phyloP scores from a whole-genome alignment of 2,797 vertebrate species.

The Rhynchonycteris naso region DNA sequence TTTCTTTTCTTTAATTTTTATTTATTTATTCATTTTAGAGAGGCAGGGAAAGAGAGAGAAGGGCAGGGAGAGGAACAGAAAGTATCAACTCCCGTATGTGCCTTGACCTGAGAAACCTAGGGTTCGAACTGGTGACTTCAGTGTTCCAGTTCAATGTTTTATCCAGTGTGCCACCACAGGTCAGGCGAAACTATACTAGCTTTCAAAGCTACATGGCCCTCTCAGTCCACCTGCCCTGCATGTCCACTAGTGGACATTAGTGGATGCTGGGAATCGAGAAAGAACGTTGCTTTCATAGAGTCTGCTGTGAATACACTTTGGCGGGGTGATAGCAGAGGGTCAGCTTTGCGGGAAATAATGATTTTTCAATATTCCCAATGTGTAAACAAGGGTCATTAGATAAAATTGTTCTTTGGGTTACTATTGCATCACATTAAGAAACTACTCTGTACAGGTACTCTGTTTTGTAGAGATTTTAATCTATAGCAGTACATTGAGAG shows the following conservation, averaged over 20 bases:
- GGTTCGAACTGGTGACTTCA: no score
- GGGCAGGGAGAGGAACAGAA: no score
- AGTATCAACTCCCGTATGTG: no score
- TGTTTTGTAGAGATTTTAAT: not conserved
- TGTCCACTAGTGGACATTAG: not conserved
- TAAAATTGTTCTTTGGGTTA: not conserved
- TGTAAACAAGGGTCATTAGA: slow-evolving; percentile 35
- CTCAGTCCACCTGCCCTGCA: not conserved
- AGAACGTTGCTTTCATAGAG: not conserved
- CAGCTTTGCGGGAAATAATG: slow-evolving; percentile 4
- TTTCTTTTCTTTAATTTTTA: not conserved
- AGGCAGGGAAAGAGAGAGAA: no score
- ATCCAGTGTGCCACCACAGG: no score
- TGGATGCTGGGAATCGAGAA: not conserved
- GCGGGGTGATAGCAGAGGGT: not conserved
- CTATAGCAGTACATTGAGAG: not conserved
- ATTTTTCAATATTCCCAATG: not conserved
- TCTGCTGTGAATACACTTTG: not conserved
- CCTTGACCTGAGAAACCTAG: no score
- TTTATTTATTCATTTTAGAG: no score
- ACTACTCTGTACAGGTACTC: not conserved
- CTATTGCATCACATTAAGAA: slow-evolving; percentile 1
- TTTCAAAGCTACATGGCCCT: slow-evolving; percentile 15
- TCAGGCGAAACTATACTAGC: not conserved
- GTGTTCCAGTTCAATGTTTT: no score